A percentile compares a stretch with the other conserved stretches of the same genome.
Conservation (phyloP, 2,888 invertebrate genomes). For the Neelides folsomi region DNA sequence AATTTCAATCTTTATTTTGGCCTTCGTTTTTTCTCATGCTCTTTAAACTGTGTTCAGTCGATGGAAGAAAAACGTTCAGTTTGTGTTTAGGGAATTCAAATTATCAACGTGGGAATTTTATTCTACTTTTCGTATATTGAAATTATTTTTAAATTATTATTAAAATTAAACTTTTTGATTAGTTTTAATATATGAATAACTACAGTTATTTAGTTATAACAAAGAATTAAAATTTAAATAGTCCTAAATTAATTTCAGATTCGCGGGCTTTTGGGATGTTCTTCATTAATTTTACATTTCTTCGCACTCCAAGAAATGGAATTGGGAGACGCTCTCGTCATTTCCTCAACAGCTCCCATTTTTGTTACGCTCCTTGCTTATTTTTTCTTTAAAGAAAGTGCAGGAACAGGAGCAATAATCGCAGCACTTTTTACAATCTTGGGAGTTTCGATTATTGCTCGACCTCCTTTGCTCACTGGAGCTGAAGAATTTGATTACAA, state of each 20-base stretch:
- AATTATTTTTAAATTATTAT: too few species aligned
- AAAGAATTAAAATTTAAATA: too few species aligned
- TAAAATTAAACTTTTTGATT: too few species aligned
- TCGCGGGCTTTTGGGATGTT: not conserved
- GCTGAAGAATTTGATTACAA: not conserved
- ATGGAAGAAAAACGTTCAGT: not conserved
- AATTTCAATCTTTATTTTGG: not conserved
- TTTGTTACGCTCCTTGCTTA: not conserved
- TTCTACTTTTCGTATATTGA: too few species aligned
- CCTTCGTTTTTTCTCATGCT: not conserved
- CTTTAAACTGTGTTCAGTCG: not conserved
- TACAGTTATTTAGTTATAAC: too few species aligned
- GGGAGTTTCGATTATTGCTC: constrained; percentile 4
- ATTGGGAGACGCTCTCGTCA: not conserved
- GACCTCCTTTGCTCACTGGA: constrained; percentile 7
- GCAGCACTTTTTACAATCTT: not conserved
- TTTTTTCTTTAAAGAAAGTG: not conserved
- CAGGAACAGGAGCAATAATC: not conserved
- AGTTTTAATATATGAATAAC: too few species aligned
- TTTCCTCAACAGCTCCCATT: not conserved
- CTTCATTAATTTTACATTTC: constrained; percentile 1
- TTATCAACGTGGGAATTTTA: too few species aligned
- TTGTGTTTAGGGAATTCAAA: not conserved
- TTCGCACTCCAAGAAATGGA: not conserved
- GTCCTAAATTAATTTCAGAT: not conserved